A percentile compares a stretch with the other conserved stretches of the same genome.
phyloP scores from a whole-genome alignment of 2,888 invertebrate species.

The Leucania comma region DNA sequence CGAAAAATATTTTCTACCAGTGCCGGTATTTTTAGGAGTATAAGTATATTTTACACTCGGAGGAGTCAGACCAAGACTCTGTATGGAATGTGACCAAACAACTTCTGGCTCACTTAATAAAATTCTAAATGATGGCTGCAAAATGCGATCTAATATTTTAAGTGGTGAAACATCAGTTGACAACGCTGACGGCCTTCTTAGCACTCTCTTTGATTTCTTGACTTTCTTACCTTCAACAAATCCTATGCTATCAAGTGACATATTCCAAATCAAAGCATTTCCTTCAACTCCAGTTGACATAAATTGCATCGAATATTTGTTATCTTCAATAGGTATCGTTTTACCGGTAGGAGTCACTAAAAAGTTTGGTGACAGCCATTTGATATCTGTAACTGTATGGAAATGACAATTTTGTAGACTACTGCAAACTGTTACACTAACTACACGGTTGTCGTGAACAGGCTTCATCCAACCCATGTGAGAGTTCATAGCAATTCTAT shows the following conservation, averaged over 20 bases:
- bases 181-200: conserved; percentile 90
- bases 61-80: conserved; percentile 81
- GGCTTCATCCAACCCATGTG: conserved; percentile 93
- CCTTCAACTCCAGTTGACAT: conserved; percentile 93
- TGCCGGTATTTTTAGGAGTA: conserved; percentile 74
- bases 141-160: conserved; percentile 91
- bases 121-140: conserved; percentile 92
- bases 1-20: conserved; percentile 84
- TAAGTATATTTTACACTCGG: conserved; percentile 81
- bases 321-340: conserved; percentile 74
- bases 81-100: conserved; percentile 81
- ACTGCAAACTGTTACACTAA: conserved; percentile 91
- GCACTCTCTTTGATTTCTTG: conserved; percentile 86
- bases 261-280: conserved; percentile 93
- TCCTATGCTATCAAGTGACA: conserved; percentile 87
- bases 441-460: conserved; percentile 89
- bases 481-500: conserved; percentile 91
- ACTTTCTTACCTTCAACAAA: conserved; percentile 80
- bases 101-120: conserved; percentile 84
- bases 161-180: conserved; percentile 91
- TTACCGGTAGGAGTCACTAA: conserved; percentile 91
- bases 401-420: conserved; percentile 92
- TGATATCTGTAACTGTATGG: conserved; percentile 91
- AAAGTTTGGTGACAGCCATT: conserved; percentile 92
- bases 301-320: conserved; percentile 90